phyloP scores from a whole-genome alignment of 37 sponge, comb jelly and placozoan species.

The Chondrilla cf. caribensis region DNA sequence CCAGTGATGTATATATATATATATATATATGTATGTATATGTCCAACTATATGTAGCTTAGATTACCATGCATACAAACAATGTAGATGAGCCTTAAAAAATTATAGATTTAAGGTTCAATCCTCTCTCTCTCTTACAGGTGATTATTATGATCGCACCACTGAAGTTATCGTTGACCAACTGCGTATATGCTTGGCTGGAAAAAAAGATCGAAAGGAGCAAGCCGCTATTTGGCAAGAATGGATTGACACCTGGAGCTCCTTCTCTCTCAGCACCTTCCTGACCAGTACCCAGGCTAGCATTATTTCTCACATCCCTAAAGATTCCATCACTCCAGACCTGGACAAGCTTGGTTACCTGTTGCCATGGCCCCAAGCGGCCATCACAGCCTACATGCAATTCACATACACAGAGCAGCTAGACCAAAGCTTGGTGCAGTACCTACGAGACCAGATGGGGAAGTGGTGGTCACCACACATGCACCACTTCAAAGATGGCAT shows the following conservation, averaged over 20 bases:
- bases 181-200: constrained; percentile 4
- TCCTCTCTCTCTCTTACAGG: constrained; percentile 16
- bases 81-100: too few species aligned
- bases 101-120: too few species aligned
- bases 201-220: neutral
- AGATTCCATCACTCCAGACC: neutral
- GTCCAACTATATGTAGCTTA: too few species aligned
- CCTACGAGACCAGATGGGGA: constrained; percentile 41
- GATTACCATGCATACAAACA: too few species aligned
- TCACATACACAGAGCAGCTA: constrained; percentile 31
- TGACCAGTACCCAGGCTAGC: constrained; percentile 10
- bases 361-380: constrained; percentile 65
- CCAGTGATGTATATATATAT: too few species aligned
- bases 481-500: constrained; percentile 46
- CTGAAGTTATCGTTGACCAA: constrained; percentile 13
- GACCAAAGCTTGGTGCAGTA: constrained; percentile 36
- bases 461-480: constrained; percentile 54
- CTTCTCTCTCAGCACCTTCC: constrained; percentile 24
- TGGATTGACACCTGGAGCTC: constrained; percentile 36
- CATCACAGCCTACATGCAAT: constrained; percentile 24
- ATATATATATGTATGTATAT: too few species aligned
- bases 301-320: neutral
- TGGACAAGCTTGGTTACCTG: constrained; percentile 2
- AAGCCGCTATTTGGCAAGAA: constrained; percentile 21
- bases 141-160: constrained; percentile 19